A percentile compares a stretch with the other conserved stretches of the same genome.
phyloP scores from a whole-genome alignment of 2,797 vertebrate species.

The Coregonus sp. region DNA sequence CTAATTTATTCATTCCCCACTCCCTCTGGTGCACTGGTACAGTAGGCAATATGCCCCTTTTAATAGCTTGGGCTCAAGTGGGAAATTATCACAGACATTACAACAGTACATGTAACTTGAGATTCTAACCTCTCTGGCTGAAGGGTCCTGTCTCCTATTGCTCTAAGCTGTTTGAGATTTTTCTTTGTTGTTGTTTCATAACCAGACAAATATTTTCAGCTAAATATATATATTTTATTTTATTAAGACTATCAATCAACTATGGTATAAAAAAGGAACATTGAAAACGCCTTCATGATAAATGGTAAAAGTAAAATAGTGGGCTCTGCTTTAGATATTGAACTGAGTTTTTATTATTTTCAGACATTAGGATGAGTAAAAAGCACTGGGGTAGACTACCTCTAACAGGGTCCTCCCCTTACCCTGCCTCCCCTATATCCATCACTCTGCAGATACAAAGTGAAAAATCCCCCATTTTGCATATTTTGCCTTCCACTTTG shows the following conservation, averaged over 20 bases:
- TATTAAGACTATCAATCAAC: not conserved
- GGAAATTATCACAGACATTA: conserved; percentile 30
- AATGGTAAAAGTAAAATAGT: not conserved
- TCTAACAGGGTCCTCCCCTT: conserved; percentile 18
- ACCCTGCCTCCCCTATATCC: conserved; percentile 44
- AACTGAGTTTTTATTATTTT: not conserved
- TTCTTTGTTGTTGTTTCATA: not conserved
- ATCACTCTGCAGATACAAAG: conserved; percentile 48
- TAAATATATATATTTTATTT: too few relatives aligned
- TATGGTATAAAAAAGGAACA: not conserved
- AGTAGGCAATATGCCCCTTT: conserved; percentile 21
- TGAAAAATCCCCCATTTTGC: conserved; percentile 58
- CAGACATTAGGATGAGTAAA: not conserved
- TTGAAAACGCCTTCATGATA: not conserved
- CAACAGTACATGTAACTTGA: conserved; percentile 24
- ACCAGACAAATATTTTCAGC: not conserved
- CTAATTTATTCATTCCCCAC: conserved; percentile 65
- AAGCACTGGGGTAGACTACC: not conserved
- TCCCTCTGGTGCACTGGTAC: conserved; percentile 16
- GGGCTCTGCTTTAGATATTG: not conserved
- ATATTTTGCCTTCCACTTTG: conserved; percentile 66
- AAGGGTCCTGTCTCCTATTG: not conserved
- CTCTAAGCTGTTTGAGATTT: not conserved
- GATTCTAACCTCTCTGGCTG: conserved; percentile 1
- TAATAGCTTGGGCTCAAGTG: conserved; percentile 36